Conservation (phyloP, 2,888 invertebrate genomes). For the Torymus aiolomorphi region DNA sequence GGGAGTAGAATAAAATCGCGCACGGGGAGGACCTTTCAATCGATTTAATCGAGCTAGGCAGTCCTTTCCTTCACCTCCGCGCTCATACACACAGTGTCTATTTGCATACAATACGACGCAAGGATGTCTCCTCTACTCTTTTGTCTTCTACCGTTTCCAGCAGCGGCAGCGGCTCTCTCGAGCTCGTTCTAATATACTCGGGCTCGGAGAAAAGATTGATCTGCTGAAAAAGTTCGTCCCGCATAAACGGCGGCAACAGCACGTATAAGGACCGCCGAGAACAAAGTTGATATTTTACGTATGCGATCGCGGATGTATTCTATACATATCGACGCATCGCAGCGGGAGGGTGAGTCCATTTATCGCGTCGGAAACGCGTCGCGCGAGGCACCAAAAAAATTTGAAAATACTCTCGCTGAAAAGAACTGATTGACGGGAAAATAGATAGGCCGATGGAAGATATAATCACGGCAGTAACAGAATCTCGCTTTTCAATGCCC, state of each 20-base stretch:
- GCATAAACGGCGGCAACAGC: neutral
- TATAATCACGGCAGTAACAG: slow-evolving; percentile 10
- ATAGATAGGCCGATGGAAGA: slow-evolving; percentile 25
- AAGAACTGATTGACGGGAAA: slow-evolving; percentile 20
- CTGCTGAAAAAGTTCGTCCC: slow-evolving; percentile 19
- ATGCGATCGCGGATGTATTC: too few species aligned
- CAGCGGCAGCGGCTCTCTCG: neutral
- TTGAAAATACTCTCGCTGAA: neutral
- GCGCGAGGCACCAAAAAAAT: too few species aligned
- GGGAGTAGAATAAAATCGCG: neutral
- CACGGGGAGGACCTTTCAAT: slow-evolving; percentile 8
- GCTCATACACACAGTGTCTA: neutral
- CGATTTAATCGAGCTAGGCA: slow-evolving; percentile 41
- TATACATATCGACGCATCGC: too few species aligned
- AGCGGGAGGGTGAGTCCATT: too few species aligned
- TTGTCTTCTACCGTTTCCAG: slow-evolving; percentile 33
- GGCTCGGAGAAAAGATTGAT: slow-evolving; percentile 34
- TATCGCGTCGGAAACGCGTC: too few species aligned
- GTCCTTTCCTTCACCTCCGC: slow-evolving; percentile 30
- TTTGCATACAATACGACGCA: slow-evolving; percentile 54
- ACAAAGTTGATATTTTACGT: too few species aligned
- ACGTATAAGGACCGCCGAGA: too few species aligned
- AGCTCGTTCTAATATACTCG: slow-evolving; percentile 36
- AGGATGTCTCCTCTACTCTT: slow-evolving; percentile 34
- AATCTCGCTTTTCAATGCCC: slow-evolving; percentile 12